phyloP scores from a whole-genome alignment of 37 sponge, comb jelly and placozoan species.

The Tethya wilhelma region DNA sequence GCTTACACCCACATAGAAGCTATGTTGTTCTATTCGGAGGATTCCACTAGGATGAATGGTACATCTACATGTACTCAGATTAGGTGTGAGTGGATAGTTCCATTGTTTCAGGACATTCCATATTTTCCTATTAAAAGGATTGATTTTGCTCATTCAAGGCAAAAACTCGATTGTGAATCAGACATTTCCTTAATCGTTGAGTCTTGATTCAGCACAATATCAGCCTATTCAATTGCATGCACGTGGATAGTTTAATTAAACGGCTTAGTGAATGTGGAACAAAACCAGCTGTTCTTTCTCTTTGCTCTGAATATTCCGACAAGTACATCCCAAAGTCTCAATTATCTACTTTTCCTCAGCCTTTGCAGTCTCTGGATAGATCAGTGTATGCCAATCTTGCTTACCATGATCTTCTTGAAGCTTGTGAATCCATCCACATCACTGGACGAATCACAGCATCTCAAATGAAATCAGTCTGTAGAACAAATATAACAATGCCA shows the following conservation, averaged over 20 bases:
- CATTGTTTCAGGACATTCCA: conserved; percentile 21
- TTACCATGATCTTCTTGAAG: neutral
- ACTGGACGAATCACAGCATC: conserved; percentile 43
- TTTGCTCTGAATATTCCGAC: conserved; percentile 25
- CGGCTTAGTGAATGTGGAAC: conserved; percentile 10
- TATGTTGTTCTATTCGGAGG: conserved; percentile 64
- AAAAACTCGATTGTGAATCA: no score
- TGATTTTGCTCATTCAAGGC: conserved; percentile 32
- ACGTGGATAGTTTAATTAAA: neutral
- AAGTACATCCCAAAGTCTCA: conserved; percentile 32
- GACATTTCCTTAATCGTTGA: no score
- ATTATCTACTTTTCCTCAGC: conserved; percentile 9
- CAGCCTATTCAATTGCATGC: neutral
- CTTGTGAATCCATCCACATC: neutral
- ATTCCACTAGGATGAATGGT: conserved; percentile 38
- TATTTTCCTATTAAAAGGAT: conserved; percentile 48
- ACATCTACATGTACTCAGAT: conserved; percentile 58
- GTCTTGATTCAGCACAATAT: neutral
- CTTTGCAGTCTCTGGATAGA: conserved; percentile 21
- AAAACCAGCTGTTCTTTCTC: conserved; percentile 54
- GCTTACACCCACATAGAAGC: conserved; percentile 70
- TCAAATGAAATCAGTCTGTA: conserved; percentile 39
- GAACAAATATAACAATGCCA: conserved; percentile 16
- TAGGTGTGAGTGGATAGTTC: conserved; percentile 64
- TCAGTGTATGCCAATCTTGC: conserved; percentile 5